Evolutionary conservation across 2,113 vertebrate genomes (phyloP).

Genomic region (Rafetus swinhoei): DNA sequence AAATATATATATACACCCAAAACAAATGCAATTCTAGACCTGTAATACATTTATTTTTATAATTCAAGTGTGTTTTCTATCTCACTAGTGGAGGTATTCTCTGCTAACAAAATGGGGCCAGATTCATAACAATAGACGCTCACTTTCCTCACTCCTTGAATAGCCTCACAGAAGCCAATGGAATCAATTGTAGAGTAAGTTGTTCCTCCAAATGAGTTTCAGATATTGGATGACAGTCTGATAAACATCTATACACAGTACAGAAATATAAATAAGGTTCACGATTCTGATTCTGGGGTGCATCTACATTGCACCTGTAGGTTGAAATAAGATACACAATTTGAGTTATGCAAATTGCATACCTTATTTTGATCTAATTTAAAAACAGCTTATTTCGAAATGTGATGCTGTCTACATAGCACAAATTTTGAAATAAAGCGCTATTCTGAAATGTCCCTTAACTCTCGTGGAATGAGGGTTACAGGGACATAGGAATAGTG

Average conservation of each 20-base stretch:
- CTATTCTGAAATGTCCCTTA: too few relatives aligned
- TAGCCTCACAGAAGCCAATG: accelerated
- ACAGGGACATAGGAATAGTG: too few relatives aligned
- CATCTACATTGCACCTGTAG: too few relatives aligned
- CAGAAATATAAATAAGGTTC: background rate
- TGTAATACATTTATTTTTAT: background rate
- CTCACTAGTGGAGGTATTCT: background rate
- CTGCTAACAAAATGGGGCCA: background rate
- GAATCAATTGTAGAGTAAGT: background rate
- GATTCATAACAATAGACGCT: background rate
- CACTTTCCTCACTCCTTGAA: background rate
- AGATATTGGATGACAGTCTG: background rate
- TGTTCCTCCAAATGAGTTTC: background rate
- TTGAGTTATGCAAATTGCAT: too few relatives aligned
- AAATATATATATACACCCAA: background rate
- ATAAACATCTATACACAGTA: background rate
- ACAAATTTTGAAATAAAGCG: too few relatives aligned
- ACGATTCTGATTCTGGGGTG: background rate
- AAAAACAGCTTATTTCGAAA: too few relatives aligned
- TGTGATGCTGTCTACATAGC: too few relatives aligned
- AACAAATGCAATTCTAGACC: background rate
- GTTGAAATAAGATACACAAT: too few relatives aligned
- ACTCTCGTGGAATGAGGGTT: too few relatives aligned
- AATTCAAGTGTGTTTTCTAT: background rate
- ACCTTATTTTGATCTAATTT: too few relatives aligned